Conservation (phyloP, 2,888 invertebrate species). For the Tipula lateralis region DNA sequence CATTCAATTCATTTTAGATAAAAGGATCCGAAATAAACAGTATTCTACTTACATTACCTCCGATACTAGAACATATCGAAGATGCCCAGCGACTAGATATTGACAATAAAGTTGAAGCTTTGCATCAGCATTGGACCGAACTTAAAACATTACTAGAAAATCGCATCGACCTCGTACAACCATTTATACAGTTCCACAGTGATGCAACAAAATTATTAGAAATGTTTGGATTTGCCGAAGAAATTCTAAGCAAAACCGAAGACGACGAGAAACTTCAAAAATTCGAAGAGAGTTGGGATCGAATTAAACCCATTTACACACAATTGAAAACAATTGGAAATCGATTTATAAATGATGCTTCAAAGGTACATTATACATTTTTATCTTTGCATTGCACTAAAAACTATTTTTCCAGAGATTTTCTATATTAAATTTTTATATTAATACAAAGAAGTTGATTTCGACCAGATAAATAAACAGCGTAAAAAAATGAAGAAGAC, state of each 20-base stretch:
- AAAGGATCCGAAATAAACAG: constrained; percentile 65
- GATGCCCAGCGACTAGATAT: constrained; percentile 60
- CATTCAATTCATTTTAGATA: constrained; percentile 49
- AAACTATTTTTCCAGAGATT: background rate
- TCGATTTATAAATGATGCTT: constrained; percentile 60
- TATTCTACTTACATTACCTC: constrained; percentile 58
- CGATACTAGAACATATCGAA: constrained; percentile 59
- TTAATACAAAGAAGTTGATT: background rate
- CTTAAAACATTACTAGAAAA: constrained; percentile 57
- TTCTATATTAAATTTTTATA: background rate
- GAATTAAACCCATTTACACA: constrained; percentile 58
- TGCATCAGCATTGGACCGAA: constrained; percentile 60
- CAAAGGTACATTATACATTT: constrained; percentile 56
- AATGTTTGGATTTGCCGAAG: constrained; percentile 62
- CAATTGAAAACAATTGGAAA: constrained; percentile 64
- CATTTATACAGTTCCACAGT: constrained; percentile 68
- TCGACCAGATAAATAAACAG: background rate
- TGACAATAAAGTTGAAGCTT: constrained; percentile 57
- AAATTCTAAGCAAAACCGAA: constrained; percentile 52
- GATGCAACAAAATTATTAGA: constrained; percentile 61
- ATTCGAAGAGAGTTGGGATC: constrained; percentile 54
- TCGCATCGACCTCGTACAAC: constrained; percentile 61
- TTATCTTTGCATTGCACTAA: constrained; percentile 27
- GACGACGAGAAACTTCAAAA: constrained; percentile 55
- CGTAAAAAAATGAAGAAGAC: background rate